Evolutionary conservation across 2,888 invertebrate genomes (phyloP), one percentile per base, ranked within the genome.

Genomic region (Eudasyphora cyanicolor): DNA sequence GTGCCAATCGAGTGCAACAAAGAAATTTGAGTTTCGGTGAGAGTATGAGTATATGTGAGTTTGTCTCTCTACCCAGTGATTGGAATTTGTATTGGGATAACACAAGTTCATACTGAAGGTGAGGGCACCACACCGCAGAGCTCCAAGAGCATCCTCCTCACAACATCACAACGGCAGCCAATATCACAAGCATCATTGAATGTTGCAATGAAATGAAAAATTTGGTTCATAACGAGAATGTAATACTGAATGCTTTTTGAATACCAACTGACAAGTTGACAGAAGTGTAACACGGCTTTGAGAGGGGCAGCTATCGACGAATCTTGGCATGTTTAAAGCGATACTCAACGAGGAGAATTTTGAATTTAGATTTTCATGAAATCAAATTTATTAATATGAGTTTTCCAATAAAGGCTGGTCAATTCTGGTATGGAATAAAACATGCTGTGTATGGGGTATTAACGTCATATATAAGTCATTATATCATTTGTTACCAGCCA

Each of bases 251-350:
- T 45, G 45, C 32, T 73, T 27, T 79, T 64, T 76, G 71, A 77
- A 64, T 75, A 80, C 64, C 83, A 80, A 74, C 83, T 80, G 79
- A 83, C 79, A 83, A 77, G 54, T 77, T 80, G 79, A 83, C 74
- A 83, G 75, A 76, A 83, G 75, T 83, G 79, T 74, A 83, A 80
- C 70, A 74, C n/a, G n/a, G n/a, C n/a, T n/a, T n/a, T 74, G 82
- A 79, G 73, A 82, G 76, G 32, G n/a, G n/a, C n/a, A n/a, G 35
- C 35, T 5, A 35, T 35, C 14, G 45, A 45, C 2, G 45, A 14
- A 45, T 45, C 10, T 12, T 12, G 45, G 45, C 10, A 45, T 45
- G 45, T 45, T n/a, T n/a, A n/a, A n/a, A n/a, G n/a, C n/a, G n/a
- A n/a, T n/a, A n/a, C n/a, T n/a, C n/a, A n/a, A n/a, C n/a, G n/a